phyloP scores from a whole-genome alignment of 2,888 invertebrate species.

The Caenorhabditis zanzibari region DNA sequence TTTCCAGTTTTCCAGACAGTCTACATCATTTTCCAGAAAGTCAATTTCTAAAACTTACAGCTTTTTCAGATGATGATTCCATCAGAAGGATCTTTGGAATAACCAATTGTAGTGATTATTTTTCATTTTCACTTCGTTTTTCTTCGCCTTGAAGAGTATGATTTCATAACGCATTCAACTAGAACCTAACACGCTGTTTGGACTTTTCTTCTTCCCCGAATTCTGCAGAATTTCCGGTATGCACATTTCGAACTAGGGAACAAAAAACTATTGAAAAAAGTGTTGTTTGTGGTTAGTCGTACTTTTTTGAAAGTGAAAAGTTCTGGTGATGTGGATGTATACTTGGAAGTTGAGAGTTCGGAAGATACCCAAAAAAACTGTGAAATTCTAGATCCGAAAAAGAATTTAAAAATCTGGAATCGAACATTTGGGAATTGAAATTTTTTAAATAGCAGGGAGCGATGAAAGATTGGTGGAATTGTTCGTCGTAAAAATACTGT shows the following conservation, averaged over 20 bases:
- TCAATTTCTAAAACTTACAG: neutral
- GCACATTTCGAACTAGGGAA: conserved; percentile 8
- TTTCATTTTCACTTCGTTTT: neutral
- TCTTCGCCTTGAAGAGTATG: neutral
- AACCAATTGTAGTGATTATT: neutral
- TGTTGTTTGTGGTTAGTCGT: neutral
- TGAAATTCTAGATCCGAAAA: too few species aligned
- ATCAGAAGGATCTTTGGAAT: too few species aligned
- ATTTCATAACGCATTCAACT: conserved; percentile 12
- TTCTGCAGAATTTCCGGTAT: conserved; percentile 15
- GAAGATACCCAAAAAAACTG: too few species aligned
- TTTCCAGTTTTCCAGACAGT: neutral
- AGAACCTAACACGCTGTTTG: conserved; percentile 1
- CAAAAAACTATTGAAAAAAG: neutral
- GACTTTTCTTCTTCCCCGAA: neutral
- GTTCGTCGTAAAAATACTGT: too few species aligned
- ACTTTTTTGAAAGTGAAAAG: neutral
- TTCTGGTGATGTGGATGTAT: too few species aligned
- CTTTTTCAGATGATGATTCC: too few species aligned
- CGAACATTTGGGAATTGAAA: too few species aligned
- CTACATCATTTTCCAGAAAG: neutral
- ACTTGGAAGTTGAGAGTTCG: too few species aligned
- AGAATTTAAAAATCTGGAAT: too few species aligned
- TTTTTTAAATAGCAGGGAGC: too few species aligned
- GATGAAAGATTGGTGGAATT: too few species aligned